Evolutionary conservation across 2,888 invertebrate species (phyloP), one percentile per base, ranked within the genome.

Genomic region (Campoplex capitator): DNA sequence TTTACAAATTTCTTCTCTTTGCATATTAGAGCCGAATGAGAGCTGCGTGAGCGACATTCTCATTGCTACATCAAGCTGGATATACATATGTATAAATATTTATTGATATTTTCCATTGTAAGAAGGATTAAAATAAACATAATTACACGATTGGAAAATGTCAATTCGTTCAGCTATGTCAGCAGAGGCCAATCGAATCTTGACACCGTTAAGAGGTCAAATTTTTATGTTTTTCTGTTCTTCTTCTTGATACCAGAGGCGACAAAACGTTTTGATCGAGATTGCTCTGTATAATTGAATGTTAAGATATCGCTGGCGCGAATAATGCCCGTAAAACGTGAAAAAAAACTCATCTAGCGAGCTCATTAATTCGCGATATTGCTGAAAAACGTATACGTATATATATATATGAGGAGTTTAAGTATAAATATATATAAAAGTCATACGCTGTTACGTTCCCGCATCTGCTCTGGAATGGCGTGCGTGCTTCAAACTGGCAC

Each of bases 1-100:
- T 89, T 89, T 89, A 88, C 82, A 88, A 89, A 89, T 89, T 89
- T 88, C 83, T 75, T 80, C 86, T 88, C 73, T 89, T 89, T 88
- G 86, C 88, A 88, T 86, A 87, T 88, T 84, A 83, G 84, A 78
- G 23, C 68, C 81, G 71, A 74, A 67, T 48, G 65, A 56, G 68
- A 75, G 58, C 58, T 32, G 78, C 77, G 70, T 79, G 82, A 67
- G 73, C 76, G 73, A 76, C 83, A 71, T 77, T 71, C 80, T 28
- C 83, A 45, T 79, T 83, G 78, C 73, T 73, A 82, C 9, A 70
- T 70, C 71, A 79, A 73, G 62, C 68, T 77, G 65, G 7, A 32
- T n/a, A 71, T n/a, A 48, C 28, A 70, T 32, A 28, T 38, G 13
- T 56, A 38, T 11, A 38, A 7, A 62, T 76, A 68, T 82, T 51